Conservation (phyloP, 2,113 vertebrate species). For the Cryptomyrus ogoouensis region DNA sequence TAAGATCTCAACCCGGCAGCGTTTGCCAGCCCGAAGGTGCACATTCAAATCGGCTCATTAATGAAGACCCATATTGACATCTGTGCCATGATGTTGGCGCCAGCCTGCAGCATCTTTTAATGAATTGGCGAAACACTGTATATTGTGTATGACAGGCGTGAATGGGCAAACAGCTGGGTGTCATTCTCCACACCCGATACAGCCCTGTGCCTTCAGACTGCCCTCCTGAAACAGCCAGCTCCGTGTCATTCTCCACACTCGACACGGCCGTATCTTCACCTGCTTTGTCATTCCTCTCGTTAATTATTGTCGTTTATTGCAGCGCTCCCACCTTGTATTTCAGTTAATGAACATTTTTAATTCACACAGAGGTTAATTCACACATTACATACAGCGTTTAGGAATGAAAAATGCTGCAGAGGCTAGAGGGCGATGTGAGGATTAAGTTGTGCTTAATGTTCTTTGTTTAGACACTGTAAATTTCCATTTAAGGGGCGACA, state of each 20-base stretch:
- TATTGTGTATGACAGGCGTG: not conserved
- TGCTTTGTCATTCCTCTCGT: not conserved
- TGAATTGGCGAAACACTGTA: constrained; percentile 15
- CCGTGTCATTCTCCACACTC: not conserved
- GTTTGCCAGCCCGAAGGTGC: not conserved
- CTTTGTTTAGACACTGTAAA: not conserved
- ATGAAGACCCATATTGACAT: constrained; percentile 9
- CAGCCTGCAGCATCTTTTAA: constrained; percentile 1
- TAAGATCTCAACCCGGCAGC: not conserved
- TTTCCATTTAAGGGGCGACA: not conserved
- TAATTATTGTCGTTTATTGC: not conserved
- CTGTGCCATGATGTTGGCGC: not conserved
- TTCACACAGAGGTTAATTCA: not conserved
- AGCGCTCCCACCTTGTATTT: not conserved
- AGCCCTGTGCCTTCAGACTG: not conserved
- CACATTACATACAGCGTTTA: not conserved
- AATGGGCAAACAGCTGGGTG: not conserved
- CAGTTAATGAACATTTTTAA: not conserved
- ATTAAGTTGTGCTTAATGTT: not conserved
- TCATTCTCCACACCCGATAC: not conserved
- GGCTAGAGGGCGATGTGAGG: not conserved
- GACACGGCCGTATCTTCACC: not conserved
- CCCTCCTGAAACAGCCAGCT: not conserved
- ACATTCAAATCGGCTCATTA: constrained; percentile 14
- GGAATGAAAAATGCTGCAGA: not conserved